Conservation (phyloP, 2,888 invertebrate species). For the Melanostoma scalare region DNA sequence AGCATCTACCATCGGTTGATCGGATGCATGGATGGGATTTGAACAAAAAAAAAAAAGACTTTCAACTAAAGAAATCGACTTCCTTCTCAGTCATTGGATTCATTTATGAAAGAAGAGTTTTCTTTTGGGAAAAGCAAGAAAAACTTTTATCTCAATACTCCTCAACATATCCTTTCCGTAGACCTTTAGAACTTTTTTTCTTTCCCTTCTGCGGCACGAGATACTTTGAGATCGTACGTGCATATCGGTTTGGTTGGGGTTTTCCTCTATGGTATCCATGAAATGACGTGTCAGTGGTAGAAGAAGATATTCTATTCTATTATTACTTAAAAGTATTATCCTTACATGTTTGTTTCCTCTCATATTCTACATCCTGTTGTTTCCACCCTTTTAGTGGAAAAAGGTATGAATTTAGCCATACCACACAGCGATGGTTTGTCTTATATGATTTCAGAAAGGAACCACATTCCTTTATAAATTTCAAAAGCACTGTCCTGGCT, state of each 20-base stretch:
- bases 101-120: conserved; percentile 46
- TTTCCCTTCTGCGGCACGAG: neutral
- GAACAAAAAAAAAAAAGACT: conserved; percentile 8
- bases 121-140: conserved; percentile 22
- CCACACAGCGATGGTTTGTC: too few species aligned
- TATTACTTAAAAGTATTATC: conserved; percentile 72
- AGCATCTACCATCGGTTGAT: conserved; percentile 14
- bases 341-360: conserved; percentile 69
- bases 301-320: conserved; percentile 60
- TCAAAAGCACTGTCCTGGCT: conserved; percentile 2
- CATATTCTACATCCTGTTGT: conserved; percentile 55
- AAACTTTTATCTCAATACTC: conserved; percentile 40
- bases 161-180: conserved; percentile 16
- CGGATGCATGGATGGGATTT: conserved; percentile 31
- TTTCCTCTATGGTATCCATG: conserved; percentile 41
- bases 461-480: too few species aligned
- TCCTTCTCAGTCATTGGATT: conserved; percentile 63
- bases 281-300: conserved; percentile 47
- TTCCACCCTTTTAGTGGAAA: neutral
- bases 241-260: conserved; percentile 44
- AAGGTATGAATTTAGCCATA: too few species aligned
- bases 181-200: conserved; percentile 14
- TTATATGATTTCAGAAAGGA: too few species aligned
- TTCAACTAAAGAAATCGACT: conserved; percentile 63
- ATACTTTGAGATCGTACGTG: conserved; percentile 65